A percentile compares a stretch with the other conserved stretches of the same genome.
These are phyloP conservation scores for Drosophila carrolli DNA, from an alignment of 1,140 invertebrate species.

Conservation along the genomic window DNA sequence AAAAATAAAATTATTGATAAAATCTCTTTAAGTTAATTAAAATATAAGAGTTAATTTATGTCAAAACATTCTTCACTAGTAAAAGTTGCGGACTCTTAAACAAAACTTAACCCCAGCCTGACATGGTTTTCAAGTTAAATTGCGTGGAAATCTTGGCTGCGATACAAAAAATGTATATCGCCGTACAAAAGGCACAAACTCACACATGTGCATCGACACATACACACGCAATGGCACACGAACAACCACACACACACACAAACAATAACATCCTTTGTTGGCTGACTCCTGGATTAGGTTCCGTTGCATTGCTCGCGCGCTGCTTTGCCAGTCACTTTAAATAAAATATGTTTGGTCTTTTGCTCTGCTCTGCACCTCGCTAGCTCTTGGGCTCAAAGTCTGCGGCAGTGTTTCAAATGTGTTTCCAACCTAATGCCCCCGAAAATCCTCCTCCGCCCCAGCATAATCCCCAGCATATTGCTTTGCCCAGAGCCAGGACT, in stretches of 20 bases:
- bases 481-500: slow-evolving; percentile 60
- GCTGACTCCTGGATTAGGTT: slow-evolving; percentile 68
- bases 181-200: slow-evolving; percentile 18
- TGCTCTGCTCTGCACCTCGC: slow-evolving; percentile 33
- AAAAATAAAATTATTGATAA: neutral
- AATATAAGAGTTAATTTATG: neutral
- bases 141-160: slow-evolving; percentile 80
- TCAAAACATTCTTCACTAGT: neutral
- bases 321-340: slow-evolving; percentile 75
- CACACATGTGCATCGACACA: slow-evolving; percentile 15
- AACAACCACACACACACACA: slow-evolving; percentile 27
- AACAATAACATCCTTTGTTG: slow-evolving; percentile 68
- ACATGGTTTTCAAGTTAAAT: slow-evolving; percentile 80
- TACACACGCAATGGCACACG: neutral
- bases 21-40: too few relatives aligned
- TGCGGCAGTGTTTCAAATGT: slow-evolving; percentile 79
- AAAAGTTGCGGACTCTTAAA: slow-evolving; percentile 44
- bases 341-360: slow-evolving; percentile 80
- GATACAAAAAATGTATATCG: slow-evolving; percentile 55
- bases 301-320: slow-evolving; percentile 63
- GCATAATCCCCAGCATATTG: slow-evolving; percentile 80
- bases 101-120: slow-evolving; percentile 59
- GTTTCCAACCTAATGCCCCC: slow-evolving; percentile 82
- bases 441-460: slow-evolving; percentile 67
- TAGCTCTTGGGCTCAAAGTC: slow-evolving; percentile 21